These are phyloP conservation scores for Myotis pilosus DNA, from an alignment of 2,797 vertebrate genomes.

Conservation along the genomic window DNA sequence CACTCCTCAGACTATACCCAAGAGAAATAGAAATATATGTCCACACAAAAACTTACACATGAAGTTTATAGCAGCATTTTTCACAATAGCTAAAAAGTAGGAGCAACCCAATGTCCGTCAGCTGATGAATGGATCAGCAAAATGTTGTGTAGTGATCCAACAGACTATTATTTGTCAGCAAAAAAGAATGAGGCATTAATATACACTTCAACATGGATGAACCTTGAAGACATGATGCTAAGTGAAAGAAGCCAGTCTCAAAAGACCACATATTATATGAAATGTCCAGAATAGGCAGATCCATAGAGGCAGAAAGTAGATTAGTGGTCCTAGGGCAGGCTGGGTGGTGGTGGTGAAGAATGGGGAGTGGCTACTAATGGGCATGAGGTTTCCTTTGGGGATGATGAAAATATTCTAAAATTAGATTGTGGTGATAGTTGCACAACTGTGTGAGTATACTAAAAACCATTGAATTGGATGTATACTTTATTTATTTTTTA, in stretches of 20 bases:
- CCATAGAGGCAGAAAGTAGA: neutral
- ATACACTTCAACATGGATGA: neutral
- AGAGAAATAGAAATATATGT: neutral
- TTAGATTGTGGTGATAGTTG: neutral
- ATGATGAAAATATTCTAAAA: neutral
- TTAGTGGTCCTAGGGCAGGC: neutral
- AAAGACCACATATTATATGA: neutral
- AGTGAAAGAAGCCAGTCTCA: neutral
- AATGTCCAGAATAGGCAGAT: neutral
- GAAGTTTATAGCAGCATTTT: neutral
- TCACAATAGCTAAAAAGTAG: neutral
- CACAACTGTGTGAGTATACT: neutral
- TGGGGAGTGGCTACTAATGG: neutral
- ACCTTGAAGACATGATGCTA: neutral
- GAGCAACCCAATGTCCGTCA: neutral
- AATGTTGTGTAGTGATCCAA: neutral
- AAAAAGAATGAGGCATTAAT: neutral
- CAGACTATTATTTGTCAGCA: neutral
- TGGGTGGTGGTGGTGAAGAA: neutral
- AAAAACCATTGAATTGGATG: neutral
- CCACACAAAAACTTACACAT: neutral
- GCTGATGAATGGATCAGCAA: neutral
- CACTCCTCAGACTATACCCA: neutral
- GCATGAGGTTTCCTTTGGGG: neutral
- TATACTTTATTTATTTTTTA: neutral